Conservation (phyloP, 2,797 vertebrate genomes). For the Borostomias antarcticus region DNA sequence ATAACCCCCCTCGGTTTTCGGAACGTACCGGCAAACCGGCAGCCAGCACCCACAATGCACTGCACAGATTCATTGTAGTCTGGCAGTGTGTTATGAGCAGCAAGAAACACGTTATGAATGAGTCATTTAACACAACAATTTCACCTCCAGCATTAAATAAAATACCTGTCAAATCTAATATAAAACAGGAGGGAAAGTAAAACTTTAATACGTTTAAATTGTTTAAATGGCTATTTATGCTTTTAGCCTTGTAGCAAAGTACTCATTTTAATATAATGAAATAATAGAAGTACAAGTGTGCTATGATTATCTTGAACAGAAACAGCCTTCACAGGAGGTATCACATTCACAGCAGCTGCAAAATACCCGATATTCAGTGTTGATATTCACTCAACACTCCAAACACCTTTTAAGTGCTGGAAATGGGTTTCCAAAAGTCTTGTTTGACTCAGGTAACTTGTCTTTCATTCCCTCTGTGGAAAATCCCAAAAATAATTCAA, state of each 20-base stretch:
- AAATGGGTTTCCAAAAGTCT: background rate
- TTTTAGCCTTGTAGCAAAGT: no score
- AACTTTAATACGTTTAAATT: no score
- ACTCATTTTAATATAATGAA: background rate
- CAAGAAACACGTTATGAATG: background rate
- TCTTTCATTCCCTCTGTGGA: constrained; percentile 12
- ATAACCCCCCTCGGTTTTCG: no score
- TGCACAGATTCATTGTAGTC: background rate
- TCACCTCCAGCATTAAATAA: background rate
- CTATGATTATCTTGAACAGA: background rate
- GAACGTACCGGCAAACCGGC: background rate
- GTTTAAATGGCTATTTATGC: no score
- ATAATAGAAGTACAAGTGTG: background rate
- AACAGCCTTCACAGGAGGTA: background rate
- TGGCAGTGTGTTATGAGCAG: background rate
- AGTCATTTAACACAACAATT: background rate
- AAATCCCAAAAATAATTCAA: constrained; percentile 25
- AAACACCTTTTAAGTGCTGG: background rate
- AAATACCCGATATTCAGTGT: no score
- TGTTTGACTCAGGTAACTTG: background rate
- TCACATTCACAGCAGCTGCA: background rate
- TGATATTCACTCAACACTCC: background rate
- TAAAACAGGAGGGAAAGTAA: no score
- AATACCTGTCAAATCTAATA: no score
- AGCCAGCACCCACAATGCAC: background rate